A percentile compares a stretch with the other conserved stretches of the same genome.
phyloP scores from a whole-genome alignment of 2,113 vertebrate species.

The Tenebrosternarchus preto region DNA sequence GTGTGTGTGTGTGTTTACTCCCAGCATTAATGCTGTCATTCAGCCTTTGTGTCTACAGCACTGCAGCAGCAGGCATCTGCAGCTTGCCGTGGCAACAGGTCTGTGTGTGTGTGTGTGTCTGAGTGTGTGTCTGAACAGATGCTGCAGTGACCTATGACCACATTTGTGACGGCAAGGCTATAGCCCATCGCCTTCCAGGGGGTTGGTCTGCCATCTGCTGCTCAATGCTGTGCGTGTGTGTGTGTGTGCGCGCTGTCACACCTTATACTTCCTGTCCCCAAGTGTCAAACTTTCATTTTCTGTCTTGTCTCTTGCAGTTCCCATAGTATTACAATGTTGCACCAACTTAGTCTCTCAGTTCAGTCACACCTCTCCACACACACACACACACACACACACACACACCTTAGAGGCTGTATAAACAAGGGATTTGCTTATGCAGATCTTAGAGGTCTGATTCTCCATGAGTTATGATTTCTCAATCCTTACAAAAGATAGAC shows the following conservation, averaged over 20 bases:
- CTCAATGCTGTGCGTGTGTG: slow-evolving; percentile 34
- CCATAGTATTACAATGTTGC: too few species aligned
- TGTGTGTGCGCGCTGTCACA: slow-evolving; percentile 26
- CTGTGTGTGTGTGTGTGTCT: slow-evolving; percentile 69
- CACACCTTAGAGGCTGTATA: too few species aligned
- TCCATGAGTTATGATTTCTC: too few species aligned
- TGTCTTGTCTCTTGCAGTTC: slow-evolving; percentile 1
- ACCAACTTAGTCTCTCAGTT: neutral
- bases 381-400: neutral
- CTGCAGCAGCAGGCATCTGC: slow-evolving; percentile 57
- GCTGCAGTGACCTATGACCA: slow-evolving; percentile 74
- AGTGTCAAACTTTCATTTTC: slow-evolving; percentile 46
- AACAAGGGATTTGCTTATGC: too few species aligned
- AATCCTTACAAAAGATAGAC: too few species aligned
- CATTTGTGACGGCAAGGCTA: slow-evolving; percentile 75
- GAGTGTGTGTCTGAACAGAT: slow-evolving; percentile 73
- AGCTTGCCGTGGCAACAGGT: slow-evolving; percentile 76
- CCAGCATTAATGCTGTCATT: slow-evolving; percentile 27
- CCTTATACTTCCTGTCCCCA: slow-evolving; percentile 24
- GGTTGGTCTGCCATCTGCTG: slow-evolving; percentile 75
- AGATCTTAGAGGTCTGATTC: too few species aligned
- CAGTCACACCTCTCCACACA: neutral
- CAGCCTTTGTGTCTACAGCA: slow-evolving; percentile 50
- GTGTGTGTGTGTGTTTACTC: slow-evolving; percentile 31
- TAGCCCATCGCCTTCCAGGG: slow-evolving; percentile 66